Evolutionary conservation across 2,888 invertebrate species (phyloP).

Genomic region (Spilarctia lutea): DNA sequence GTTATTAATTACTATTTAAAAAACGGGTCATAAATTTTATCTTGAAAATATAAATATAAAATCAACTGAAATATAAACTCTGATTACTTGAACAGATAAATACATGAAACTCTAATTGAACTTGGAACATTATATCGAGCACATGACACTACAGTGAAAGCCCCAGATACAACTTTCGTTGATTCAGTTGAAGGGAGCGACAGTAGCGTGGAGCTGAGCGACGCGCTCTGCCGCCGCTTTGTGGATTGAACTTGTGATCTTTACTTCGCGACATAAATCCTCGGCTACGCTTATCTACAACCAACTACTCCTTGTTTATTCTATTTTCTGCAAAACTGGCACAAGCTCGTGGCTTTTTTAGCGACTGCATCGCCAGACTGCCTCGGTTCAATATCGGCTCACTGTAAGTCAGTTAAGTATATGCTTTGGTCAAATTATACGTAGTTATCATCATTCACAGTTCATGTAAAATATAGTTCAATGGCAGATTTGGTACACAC

Average conservation of each 20-base stretch:
- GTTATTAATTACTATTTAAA: neutral
- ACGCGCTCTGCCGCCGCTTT: neutral
- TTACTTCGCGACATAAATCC: neutral
- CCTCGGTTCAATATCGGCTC: constrained; percentile 1
- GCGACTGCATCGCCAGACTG: neutral
- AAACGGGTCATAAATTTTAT: neutral
- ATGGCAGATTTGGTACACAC: neutral
- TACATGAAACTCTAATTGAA: too few species aligned
- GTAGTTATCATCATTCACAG: neutral
- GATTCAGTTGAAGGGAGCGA: neutral
- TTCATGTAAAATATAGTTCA: neutral
- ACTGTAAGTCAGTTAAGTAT: neutral
- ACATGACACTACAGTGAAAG: neutral
- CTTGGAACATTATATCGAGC: neutral
- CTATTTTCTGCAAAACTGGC: neutral
- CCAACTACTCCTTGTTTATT: constrained; percentile 11
- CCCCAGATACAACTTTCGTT: neutral
- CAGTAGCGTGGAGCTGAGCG: neutral
- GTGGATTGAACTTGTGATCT: constrained; percentile 2
- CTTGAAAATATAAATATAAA: too few species aligned
- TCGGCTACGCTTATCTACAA: neutral
- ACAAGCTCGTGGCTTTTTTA: neutral
- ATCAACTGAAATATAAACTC: neutral
- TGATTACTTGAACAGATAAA: too few species aligned
- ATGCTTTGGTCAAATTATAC: neutral